Conservation (phyloP, 2,797 vertebrate genomes). For the Tenualosa thibaudeaui region DNA sequence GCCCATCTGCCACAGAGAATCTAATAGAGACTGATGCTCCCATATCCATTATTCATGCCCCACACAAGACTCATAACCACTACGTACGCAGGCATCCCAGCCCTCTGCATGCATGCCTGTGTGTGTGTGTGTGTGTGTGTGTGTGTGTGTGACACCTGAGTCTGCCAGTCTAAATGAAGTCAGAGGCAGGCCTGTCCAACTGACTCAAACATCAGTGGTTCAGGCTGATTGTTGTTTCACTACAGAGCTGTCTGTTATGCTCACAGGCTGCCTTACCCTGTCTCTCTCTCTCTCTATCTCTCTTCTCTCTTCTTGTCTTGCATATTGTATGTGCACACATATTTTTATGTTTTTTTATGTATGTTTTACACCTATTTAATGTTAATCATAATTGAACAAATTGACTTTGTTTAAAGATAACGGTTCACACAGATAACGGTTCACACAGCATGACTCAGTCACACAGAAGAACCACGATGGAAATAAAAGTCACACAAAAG, state of each 20-base stretch:
- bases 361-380: neutral
- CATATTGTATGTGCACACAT: neutral
- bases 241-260: neutral
- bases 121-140: conserved; percentile 28
- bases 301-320: neutral
- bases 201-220: conserved; percentile 12
- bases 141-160: conserved; percentile 5
- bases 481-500: neutral
- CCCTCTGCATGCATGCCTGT: neutral
- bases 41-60: conserved; percentile 50
- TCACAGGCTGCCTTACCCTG: neutral
- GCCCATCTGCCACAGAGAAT: conserved; percentile 40
- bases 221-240: conserved; percentile 18
- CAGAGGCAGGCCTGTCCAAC: conserved; percentile 13
- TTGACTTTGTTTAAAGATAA: neutral
- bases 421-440: neutral
- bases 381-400: neutral
- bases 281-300: neutral
- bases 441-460: neutral
- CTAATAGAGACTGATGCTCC: conserved; percentile 50
- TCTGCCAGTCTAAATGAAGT: conserved; percentile 11
- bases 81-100: neutral
- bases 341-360: neutral
- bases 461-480: neutral
- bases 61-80: conserved; percentile 25